These are phyloP conservation scores for Spinus pinus DNA, from an alignment of 2,797 vertebrate genomes.

Conservation along the genomic window DNA sequence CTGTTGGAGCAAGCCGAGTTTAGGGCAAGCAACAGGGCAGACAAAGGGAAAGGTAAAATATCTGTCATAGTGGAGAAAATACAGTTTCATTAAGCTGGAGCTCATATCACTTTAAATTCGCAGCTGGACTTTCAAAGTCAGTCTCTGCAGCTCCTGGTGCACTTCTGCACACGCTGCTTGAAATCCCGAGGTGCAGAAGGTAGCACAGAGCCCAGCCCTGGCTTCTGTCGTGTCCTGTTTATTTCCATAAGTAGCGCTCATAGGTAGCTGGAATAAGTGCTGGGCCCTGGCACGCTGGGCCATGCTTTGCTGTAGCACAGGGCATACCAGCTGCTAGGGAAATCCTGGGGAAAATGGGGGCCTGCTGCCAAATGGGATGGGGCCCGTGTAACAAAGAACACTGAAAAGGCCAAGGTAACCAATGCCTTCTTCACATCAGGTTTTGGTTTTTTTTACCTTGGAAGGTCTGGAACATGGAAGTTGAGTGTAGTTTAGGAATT, in stretches of 20 bases:
- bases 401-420: background rate
- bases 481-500: background rate
- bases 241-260: background rate
- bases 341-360: background rate
- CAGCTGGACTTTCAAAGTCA: constrained; percentile 30
- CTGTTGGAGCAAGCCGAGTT: background rate
- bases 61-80: constrained; percentile 13
- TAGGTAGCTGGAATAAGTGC: background rate
- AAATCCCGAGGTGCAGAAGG: background rate
- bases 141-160: background rate
- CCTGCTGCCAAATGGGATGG: background rate
- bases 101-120: background rate
- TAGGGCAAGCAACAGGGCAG: background rate
- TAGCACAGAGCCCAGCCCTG: background rate
- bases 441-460: background rate
- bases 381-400: background rate
- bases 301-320: background rate
- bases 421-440: background rate
- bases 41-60: background rate
- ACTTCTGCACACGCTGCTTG: background rate
- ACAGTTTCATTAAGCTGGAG: background rate
- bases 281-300: accelerated
- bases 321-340: background rate
- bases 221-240: background rate
- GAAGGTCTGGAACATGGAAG: background rate